Evolutionary conservation across 2,113 vertebrate genomes (phyloP), one percentile per base, ranked within the genome.

Genomic region (Pundamilia nyererei): DNA sequence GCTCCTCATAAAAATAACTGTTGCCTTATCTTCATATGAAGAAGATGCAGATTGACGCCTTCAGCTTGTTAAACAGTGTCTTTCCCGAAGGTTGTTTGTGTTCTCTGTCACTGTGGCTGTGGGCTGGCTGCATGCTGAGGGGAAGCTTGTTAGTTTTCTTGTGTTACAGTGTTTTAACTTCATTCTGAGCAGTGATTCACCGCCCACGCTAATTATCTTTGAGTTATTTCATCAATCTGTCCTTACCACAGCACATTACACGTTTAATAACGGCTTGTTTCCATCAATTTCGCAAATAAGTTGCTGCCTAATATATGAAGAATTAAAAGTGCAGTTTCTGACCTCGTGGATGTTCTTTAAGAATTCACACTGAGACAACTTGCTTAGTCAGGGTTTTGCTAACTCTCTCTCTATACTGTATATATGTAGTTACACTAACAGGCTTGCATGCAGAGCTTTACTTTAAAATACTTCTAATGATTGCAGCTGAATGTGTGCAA

Each of bases 31-130:
- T 45, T 45, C 17, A 4, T 17, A 12, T 47, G 77, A 85, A 38
- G 31, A 56, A 79, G 58, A 56, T 56, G 68, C 87, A 89, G 86
- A 87, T 14, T 83, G 84, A 85, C 51, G 7, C 17, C 11, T 12
- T 68, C 58, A 38, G 24, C n/a, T 33, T 83, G 79, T 70, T 88
- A 75, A 89, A 89, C 80, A 19, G 35, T 2, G 55, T 62, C 49
- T 80, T 84, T 83, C 86, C 89, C 6, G 1, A 81, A 87, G 92
- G 86, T 83, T 89, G 83, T 88, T 93, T 92, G 80, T 91, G 89
- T 89, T 86, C 60, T 82, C 62, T 80, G 77, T 77, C 80, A 5
- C 65, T 5, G 55, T 58, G 70, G 82, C 87, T 84, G 79, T 81
- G 79, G 55, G 82, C 75, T 49, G 60, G 85, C 55, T 51, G 68